Base-by-base conservation (phyloP, 1,140 invertebrate genomes). In the Drosophila rhopaloa region DNA sequence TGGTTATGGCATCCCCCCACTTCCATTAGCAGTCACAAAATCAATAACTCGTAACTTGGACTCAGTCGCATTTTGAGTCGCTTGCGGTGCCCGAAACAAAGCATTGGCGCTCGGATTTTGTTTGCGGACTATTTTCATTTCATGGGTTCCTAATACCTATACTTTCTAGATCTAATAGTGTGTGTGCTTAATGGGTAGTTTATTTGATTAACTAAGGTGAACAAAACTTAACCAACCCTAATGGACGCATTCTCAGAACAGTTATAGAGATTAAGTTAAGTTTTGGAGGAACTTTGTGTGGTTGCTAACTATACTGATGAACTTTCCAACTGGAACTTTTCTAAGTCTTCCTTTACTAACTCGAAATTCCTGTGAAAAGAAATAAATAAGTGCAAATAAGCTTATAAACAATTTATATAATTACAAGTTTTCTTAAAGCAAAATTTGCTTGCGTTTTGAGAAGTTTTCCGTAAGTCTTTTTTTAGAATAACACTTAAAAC, bases 41-140 rank as follows among this genome's bases (percentile, higher is more conserved):
- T 71, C 67, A 57, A 71, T 71, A 71, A 41, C 40, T 46, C 38
- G 61, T 40, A 43, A 50, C 29, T 67, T 59, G 54, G 54, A 59
- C 60, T 43, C 38, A 35, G 60, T 63, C 29, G 24, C 24, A 59
- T 14, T 63, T 63, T 32, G 27, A 43, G 54, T 32, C 24, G 38
- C 35, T 62, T 14, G 59, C n/a, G 8, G 54, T 24, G 60, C 54
- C 19, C 37, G 27, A 43, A 62, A 29, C 54, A 13, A 65, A 48
- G 24, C 16, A 16, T 16, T 16, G 16, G 16, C 14, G 9, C 24
- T 63, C 32, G 43, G 43, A 38, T 48, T 48, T 65, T 47, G 6
- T 65, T 66, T 63, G 43, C 10, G 43, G 35, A 62, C 13, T 63
- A 9, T 37, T 40, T 16, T 32, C 47, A 32, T 37, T n/a, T 29